These are phyloP conservation scores for Sinonovacula constricta DNA, from an alignment of 1,140 invertebrate species.

Conservation along the genomic window DNA sequence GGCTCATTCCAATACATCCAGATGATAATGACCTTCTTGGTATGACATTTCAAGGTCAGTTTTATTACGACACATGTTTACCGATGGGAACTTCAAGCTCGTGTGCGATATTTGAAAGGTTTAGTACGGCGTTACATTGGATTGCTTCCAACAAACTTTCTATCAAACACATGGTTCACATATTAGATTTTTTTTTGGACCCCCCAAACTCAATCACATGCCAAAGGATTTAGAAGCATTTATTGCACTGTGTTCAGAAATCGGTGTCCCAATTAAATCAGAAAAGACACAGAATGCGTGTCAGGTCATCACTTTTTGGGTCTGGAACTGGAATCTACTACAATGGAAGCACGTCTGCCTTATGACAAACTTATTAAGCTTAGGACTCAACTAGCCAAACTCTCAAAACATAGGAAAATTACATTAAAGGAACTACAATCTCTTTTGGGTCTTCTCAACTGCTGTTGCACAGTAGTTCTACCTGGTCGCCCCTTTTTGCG, in stretches of 20 bases:
- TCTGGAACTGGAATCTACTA: background rate
- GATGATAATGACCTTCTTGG: constrained; percentile 24
- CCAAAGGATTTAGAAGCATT: background rate
- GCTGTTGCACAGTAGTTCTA: constrained; percentile 28
- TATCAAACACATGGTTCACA: constrained; percentile 18
- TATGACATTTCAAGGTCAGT: background rate
- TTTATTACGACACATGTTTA: constrained; percentile 5
- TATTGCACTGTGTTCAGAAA: background rate
- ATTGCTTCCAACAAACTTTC: background rate
- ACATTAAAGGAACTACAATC: constrained; percentile 42
- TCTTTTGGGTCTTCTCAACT: constrained; percentile 36
- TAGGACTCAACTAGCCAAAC: background rate
- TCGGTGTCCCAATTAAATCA: constrained; percentile 30
- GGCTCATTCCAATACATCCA: constrained; percentile 3
- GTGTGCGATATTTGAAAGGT: constrained; percentile 45
- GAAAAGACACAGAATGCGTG: constrained; percentile 19
- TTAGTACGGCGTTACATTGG: constrained; percentile 43
- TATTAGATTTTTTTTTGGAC: constrained; percentile 19
- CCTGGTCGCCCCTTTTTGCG: constrained; percentile 38
- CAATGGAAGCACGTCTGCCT: constrained; percentile 7
- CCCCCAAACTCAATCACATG: background rate
- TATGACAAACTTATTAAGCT: constrained; percentile 9
- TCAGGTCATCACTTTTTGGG: constrained; percentile 7
- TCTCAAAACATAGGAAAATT: background rate
- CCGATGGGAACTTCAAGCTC: constrained; percentile 18